A percentile compares a stretch with the other conserved stretches of the same genome.
phyloP scores from a whole-genome alignment of 2,113 vertebrate genomes.

The Dipodomys stephensi region DNA sequence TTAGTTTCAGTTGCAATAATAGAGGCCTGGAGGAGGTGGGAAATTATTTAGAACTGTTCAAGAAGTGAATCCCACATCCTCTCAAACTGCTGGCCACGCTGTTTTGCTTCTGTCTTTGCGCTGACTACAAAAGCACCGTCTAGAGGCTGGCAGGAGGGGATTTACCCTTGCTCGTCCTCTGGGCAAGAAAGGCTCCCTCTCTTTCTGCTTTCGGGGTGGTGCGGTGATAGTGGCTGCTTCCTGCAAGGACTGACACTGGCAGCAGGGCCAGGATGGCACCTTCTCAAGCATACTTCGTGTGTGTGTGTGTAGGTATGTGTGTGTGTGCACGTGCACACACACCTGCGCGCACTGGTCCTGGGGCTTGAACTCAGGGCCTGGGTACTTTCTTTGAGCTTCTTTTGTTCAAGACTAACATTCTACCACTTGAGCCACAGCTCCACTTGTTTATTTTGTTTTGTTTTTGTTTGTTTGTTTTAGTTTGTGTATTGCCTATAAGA shows the following conservation, averaged over 20 bases:
- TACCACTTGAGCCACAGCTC: no score
- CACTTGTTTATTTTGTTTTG: no score
- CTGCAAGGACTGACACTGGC: neutral
- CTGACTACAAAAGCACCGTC: neutral
- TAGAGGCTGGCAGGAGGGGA: neutral
- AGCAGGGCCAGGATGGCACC: neutral
- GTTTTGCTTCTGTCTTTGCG: slow-evolving; percentile 25
- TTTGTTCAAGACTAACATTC: no score
- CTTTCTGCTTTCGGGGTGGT: neutral
- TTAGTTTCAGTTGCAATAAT: slow-evolving; percentile 52
- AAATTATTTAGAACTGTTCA: slow-evolving; percentile 23
- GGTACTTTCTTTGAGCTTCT: no score
- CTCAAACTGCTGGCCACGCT: neutral
- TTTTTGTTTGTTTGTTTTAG: no score
- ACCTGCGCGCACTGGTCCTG: no score
- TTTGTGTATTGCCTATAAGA: no score
- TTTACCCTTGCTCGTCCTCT: neutral
- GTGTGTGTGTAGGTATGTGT: neutral
- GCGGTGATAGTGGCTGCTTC: neutral
- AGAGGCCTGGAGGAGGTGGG: slow-evolving; percentile 54
- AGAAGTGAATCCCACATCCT: slow-evolving; percentile 57
- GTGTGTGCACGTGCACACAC: no score
- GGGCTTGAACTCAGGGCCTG: no score
- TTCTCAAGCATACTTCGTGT: neutral
- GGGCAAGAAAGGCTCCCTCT: no score